Evolutionary conservation across 2,113 vertebrate species (phyloP), one percentile per base, ranked within the genome.

Genomic region (Callopanchax toddi): DNA sequence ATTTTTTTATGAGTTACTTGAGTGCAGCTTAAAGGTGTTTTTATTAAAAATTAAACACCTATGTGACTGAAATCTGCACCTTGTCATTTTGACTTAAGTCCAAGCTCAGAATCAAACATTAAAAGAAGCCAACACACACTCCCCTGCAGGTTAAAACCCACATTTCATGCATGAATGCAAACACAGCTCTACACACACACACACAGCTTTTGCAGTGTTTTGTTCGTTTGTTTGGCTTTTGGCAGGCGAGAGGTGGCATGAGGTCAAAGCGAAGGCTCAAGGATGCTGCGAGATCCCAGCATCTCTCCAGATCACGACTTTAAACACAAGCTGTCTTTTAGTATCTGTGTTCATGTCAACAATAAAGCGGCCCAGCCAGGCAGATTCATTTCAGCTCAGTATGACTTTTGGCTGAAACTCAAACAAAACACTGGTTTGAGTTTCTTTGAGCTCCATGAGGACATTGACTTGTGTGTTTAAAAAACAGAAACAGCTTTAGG

Each of bases 321-420:
- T 44, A 22, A 79, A 81, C 57, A 74, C 78, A 77, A 74, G 58
- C 61, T 23, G 15, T 29, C 58, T 79, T 73, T 71, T 32, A 69
- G 29, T 39, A 45, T 68, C 48, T 66, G 67, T 54, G 70, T 46
- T 55, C 52, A 46, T 32, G 43, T 78, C 60, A 58, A 78, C 58
- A 68, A 63, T 7, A 46, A 55, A 60, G 62, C 63, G 58, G 74
- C 66, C 32, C 55, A 36, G 54, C 29, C 60, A 83, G 46, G 63
- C 16, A 6, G 39, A 58, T 50, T 51, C 1, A 4, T 75, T 72
- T 75, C 74, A 64, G 65, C 51, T 81, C 69, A 69, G 22, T 42
- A 16, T 62, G 71, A 11, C 42, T 11, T 67, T 53, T 69, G 74
- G 66, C 74, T 58, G 34, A 13, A 51, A 40, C 43, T 69, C 76